phyloP scores from a whole-genome alignment of 1,140 invertebrate genomes.

The Drosophila lini region DNA sequence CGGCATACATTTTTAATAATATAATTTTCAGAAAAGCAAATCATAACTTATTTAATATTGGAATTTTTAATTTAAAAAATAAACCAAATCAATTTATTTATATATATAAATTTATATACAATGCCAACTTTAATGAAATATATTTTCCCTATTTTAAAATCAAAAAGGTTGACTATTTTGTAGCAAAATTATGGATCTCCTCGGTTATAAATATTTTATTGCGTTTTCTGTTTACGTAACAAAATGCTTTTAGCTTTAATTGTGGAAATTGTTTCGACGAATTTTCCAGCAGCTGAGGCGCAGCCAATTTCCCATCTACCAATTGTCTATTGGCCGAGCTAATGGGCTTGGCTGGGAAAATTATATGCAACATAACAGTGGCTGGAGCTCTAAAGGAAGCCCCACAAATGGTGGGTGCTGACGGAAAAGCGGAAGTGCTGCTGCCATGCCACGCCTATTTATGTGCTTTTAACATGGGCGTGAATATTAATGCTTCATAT shows the following conservation, averaged over 20 bases:
- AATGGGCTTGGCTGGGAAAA: constrained; percentile 43
- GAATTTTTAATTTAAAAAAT: not conserved
- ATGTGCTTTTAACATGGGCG: constrained; percentile 81
- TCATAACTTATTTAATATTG: not conserved
- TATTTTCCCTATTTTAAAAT: not conserved
- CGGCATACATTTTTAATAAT: not conserved
- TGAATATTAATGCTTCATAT: constrained; percentile 81
- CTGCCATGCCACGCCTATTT: constrained; percentile 70
- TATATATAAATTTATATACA: not conserved
- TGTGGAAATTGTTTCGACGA: not conserved
- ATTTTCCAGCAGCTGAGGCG: constrained; percentile 14
- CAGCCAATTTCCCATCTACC: constrained; percentile 14
- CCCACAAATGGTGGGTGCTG: constrained; percentile 55
- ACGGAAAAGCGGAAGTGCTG: constrained; percentile 62
- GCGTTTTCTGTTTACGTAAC: not conserved
- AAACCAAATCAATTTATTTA: not conserved
- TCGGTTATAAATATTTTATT: not conserved
- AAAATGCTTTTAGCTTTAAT: constrained; percentile 12
- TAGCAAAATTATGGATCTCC: not conserved
- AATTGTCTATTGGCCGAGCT: constrained; percentile 56
- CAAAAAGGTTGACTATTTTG: not conserved
- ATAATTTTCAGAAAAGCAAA: not conserved
- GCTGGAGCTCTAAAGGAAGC: not conserved
- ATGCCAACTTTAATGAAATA: not conserved
- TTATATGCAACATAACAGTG: constrained; percentile 52